Conservation (phyloP, 1,140 invertebrate species). For the Oreohelix idahoensis region DNA sequence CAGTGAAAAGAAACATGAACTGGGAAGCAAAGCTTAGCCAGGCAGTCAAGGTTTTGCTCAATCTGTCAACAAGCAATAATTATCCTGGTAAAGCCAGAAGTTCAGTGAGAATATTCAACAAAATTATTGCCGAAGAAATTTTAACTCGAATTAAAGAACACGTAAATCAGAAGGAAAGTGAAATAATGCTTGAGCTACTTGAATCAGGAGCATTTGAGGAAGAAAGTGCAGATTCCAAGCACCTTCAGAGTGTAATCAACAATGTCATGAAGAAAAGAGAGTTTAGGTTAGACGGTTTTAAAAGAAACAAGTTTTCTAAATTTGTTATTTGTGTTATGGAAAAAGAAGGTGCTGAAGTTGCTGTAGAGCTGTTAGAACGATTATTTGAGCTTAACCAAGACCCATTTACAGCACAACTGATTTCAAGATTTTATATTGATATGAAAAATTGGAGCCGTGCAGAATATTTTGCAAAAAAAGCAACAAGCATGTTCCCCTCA, state of each 20-base stretch:
- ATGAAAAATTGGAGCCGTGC: constrained; percentile 50
- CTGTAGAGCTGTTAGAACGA: constrained; percentile 41
- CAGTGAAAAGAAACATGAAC: constrained; percentile 10
- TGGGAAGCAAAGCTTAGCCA: constrained; percentile 53
- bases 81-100: constrained; percentile 31
- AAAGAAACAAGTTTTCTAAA: constrained; percentile 48
- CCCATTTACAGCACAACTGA: constrained; percentile 51
- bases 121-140: constrained; percentile 48
- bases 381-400: constrained; percentile 47
- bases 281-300: constrained; percentile 24
- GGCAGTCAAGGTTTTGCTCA: constrained; percentile 46
- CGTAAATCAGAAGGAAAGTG: constrained; percentile 36
- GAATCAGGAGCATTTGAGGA: constrained; percentile 38
- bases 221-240: constrained; percentile 24
- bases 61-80: constrained; percentile 42
- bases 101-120: constrained; percentile 44
- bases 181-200: constrained; percentile 44
- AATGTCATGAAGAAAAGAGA: constrained; percentile 47
- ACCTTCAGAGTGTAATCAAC: constrained; percentile 47
- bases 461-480: constrained; percentile 45
- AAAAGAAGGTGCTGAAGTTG: constrained; percentile 44
- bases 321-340: constrained; percentile 46
- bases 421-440: constrained; percentile 53
- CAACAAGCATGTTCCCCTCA: constrained; percentile 41
- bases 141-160: constrained; percentile 37